Evolutionary conservation across 2,888 invertebrate genomes (phyloP), one percentile per base, ranked within the genome.

Genomic region (Tanypteryx hageni): DNA sequence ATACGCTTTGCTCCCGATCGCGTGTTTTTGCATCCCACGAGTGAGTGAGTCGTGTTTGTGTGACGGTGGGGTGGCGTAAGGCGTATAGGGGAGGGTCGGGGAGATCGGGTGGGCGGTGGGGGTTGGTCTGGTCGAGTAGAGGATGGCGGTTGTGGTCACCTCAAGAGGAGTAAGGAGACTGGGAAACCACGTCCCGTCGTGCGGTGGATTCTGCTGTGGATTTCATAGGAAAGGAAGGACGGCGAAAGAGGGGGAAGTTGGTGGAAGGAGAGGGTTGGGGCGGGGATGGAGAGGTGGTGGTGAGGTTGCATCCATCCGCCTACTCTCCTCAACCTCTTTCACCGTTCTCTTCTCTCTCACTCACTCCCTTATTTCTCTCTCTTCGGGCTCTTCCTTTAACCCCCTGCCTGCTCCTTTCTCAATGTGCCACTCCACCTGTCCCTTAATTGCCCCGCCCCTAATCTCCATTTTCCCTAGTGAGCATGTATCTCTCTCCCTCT

Each of bases 1-100:
- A 76, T 76, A 76, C 76, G 22, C 64, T n/a, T 64, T n/a, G 64
- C 64, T 64, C 76, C 76, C 76, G 76, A 76, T 76, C 76, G 76
- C 76, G 76, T 9, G 10, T 76, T 76, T 76, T 76, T 27, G 16
- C 76, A 27, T 76, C 76, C 76, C 76, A 76, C 76, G 76, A 76
- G 76, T 76, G 76, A 76, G 76, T 76, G 76, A 76, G 76, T 27
- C 76, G 76, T 76, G 76, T 27, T 44, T 44, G 44, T 44, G 5
- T 44, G 44, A 1, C 44, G 44, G 44, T 44, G 44, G 44, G 44
- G 44, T 44, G 44, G 44, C 44, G 44, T 44, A 44, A 44, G 44
- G 44, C 44, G 44, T 44, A 44, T 1, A 44, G 44, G 5, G 44
- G 44, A n/a, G n/a, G n/a, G n/a, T n/a, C n/a, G n/a, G 44, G 44